These are phyloP conservation scores for Bovichtus diacanthus DNA, from an alignment of 2,797 vertebrate species.

Conservation along the genomic window DNA sequence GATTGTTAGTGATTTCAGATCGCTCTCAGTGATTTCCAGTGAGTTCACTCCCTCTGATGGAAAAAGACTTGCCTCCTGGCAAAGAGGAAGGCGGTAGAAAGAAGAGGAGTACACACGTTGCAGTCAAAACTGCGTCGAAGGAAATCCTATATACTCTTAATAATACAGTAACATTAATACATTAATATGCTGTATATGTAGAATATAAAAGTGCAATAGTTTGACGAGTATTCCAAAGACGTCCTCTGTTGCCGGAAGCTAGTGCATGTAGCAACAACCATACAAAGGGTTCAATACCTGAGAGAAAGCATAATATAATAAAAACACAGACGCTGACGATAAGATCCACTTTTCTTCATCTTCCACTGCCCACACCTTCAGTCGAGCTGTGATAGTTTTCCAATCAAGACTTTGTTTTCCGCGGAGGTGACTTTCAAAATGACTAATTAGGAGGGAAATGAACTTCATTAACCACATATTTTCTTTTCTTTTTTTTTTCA, in stretches of 20 bases:
- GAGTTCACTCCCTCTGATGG: conserved; percentile 34
- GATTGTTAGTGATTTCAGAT: conserved; percentile 50
- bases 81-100: background rate
- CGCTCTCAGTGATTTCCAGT: conserved; percentile 32
- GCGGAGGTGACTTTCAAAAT: conserved; percentile 39
- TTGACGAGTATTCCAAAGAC: background rate
- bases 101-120: background rate
- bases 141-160: background rate
- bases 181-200: background rate
- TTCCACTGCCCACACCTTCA: background rate
- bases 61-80: conserved; percentile 22
- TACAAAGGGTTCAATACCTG: background rate
- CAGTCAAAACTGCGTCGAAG: background rate
- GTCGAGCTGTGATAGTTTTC: conserved; percentile 27
- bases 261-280: background rate
- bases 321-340: no score
- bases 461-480: conserved; percentile 18
- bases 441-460: conserved; percentile 34
- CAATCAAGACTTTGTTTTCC: conserved; percentile 36
- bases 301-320: background rate
- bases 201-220: background rate
- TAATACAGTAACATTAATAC: background rate
- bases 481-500: no score
- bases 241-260: background rate
- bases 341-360: background rate